Conservation (phyloP, 2,888 invertebrate genomes). For the Clistopyga incitator region DNA sequence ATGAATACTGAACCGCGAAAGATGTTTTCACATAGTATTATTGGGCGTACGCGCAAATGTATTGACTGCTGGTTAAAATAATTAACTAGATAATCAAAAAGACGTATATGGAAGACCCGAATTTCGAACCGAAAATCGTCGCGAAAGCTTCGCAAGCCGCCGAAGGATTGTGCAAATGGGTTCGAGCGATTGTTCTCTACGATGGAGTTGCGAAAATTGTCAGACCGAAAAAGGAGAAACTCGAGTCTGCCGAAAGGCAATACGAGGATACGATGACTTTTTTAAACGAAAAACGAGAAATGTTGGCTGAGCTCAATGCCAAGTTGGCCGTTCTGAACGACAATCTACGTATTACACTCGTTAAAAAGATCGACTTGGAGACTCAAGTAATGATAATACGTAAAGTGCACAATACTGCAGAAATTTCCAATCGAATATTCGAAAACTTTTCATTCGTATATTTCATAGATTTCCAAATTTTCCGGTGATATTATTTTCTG, state of each 20-base stretch:
- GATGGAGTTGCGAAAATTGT: conserved; percentile 93
- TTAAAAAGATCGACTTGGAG: conserved; percentile 89
- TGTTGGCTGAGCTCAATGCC: conserved; percentile 91
- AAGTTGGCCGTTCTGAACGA: conserved; percentile 90
- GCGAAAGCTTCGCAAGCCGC: conserved; percentile 97
- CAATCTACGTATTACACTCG: conserved; percentile 88
- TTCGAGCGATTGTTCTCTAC: conserved; percentile 95
- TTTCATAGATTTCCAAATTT: not conserved
- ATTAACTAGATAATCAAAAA: conserved; percentile 73
- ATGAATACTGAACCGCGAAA: too few relatives aligned
- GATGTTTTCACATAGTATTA: not conserved
- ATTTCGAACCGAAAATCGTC: conserved; percentile 92
- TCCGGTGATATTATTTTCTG: too few relatives aligned
- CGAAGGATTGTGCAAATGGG: conserved; percentile 96
- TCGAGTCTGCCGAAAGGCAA: conserved; percentile 92
- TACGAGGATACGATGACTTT: conserved; percentile 93
- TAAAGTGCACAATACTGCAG: too few relatives aligned
- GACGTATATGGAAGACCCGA: conserved; percentile 86
- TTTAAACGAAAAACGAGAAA: conserved; percentile 92
- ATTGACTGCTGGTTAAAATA: not conserved
- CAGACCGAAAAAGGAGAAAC: conserved; percentile 93
- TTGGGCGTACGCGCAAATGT: not conserved
- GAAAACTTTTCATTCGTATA: not conserved
- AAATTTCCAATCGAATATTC: not conserved
- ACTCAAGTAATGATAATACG: conserved; percentile 87